A percentile compares a stretch with the other conserved stretches of the same genome.
Evolutionary conservation across 2,113 vertebrate genomes (phyloP).

Genomic region (Sminthopsis crassicaudata): DNA sequence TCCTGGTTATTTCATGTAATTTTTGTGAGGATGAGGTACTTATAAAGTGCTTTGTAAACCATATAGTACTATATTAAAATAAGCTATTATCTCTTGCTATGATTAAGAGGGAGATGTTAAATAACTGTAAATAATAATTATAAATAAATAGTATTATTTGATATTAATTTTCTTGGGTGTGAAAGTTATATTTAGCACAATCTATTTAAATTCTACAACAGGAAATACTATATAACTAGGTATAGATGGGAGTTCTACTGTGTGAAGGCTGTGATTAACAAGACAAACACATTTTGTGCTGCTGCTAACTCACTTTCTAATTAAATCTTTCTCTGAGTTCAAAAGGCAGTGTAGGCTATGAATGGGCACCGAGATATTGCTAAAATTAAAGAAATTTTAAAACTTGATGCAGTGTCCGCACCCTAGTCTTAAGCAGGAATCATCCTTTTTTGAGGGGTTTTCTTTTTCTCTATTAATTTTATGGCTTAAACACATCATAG

Average conservation of each 20-base stretch:
- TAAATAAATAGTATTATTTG: background rate
- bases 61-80: background rate
- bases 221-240: background rate
- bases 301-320: background rate
- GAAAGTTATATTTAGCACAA: background rate
- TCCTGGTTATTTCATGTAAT: background rate
- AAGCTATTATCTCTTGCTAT: background rate
- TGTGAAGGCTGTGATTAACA: background rate
- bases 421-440: background rate
- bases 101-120: background rate
- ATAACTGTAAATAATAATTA: background rate
- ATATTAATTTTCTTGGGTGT: background rate
- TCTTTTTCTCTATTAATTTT: background rate
- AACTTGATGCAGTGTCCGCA: background rate
- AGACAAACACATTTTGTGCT: background rate
- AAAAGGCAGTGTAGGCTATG: background rate
- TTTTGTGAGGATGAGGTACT: background rate
- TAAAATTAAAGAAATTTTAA: background rate
- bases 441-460: background rate
- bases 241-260: background rate
- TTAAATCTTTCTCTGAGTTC: background rate
- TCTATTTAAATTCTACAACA: background rate
- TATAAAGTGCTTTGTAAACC: background rate
- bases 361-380: background rate
- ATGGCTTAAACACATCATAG: background rate